Conservation (phyloP, 2,888 invertebrate genomes). For the Hyposoter didymator region DNA sequence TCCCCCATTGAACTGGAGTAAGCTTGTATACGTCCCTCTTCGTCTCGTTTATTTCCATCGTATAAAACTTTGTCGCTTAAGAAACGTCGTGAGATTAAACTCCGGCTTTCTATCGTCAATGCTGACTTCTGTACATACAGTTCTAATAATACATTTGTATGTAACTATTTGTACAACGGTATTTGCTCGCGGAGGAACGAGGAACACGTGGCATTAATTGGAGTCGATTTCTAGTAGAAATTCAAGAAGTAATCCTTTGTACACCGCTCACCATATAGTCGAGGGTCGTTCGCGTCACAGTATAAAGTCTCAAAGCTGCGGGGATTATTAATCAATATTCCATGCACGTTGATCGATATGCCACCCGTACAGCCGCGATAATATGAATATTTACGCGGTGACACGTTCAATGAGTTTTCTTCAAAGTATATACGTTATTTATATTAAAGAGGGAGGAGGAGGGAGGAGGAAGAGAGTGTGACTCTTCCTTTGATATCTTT, state of each 20-base stretch:
- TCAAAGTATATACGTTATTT: conserved; percentile 38
- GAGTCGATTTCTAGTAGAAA: conserved; percentile 26
- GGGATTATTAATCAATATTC: conserved; percentile 61
- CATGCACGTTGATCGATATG: conserved; percentile 59
- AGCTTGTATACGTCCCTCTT: conserved; percentile 7
- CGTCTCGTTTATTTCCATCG: conserved; percentile 17
- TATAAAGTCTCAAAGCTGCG: conserved; percentile 12
- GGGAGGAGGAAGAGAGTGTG: not conserved
- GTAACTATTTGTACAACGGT: conserved; percentile 26
- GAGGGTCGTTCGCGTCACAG: not conserved
- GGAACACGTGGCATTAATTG: conserved; percentile 41
- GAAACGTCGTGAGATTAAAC: conserved; percentile 45
- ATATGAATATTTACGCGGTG: conserved; percentile 65
- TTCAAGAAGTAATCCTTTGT: not conserved
- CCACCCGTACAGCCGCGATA: conserved; percentile 52
- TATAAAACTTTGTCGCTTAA: conserved; percentile 31
- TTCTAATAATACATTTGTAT: conserved; percentile 7
- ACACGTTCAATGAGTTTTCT: conserved; percentile 61
- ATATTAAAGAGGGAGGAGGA: not conserved
- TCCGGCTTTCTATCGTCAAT: conserved; percentile 26
- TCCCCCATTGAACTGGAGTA: conserved; percentile 34
- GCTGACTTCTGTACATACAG: not conserved
- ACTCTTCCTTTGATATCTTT: conserved; percentile 64
- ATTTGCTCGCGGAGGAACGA: conserved; percentile 1
- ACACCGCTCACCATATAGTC: not conserved